Evolutionary conservation across 2,113 vertebrate species (phyloP).

Genomic region (Bujurquina vittata): DNA sequence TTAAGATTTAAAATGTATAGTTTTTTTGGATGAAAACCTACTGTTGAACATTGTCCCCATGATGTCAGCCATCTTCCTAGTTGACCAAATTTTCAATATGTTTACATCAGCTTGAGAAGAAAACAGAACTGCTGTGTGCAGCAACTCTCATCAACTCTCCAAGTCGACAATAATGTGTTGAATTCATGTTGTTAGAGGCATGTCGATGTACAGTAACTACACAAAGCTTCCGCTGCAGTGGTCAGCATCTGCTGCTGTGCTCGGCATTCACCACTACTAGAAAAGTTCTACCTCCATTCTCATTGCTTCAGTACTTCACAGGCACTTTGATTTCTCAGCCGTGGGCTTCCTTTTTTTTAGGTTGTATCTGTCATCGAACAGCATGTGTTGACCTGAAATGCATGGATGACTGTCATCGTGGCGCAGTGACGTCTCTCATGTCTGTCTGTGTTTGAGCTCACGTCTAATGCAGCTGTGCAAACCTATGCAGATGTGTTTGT

Average conservation of each 20-base stretch:
- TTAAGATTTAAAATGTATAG: conserved; percentile 22
- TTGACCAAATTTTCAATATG: conserved; percentile 65
- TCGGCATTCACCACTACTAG: background rate
- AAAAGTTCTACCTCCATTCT: conserved; percentile 72
- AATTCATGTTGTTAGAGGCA: background rate
- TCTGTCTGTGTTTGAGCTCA: conserved; percentile 39
- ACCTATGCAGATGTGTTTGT: conserved; percentile 82
- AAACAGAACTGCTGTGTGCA: conserved; percentile 1
- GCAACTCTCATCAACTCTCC: conserved; percentile 1
- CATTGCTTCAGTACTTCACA: conserved; percentile 56
- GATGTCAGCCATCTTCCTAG: conserved; percentile 63
- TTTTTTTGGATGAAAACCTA: conserved; percentile 10
- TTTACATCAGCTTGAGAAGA: conserved; percentile 68
- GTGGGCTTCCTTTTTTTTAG: conserved; percentile 64
- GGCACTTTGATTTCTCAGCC: conserved; percentile 63
- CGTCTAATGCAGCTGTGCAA: conserved; percentile 63
- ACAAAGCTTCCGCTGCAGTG: conserved; percentile 1
- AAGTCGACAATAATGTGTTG: background rate
- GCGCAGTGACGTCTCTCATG: conserved; percentile 23
- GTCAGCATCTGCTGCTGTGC: conserved; percentile 16
- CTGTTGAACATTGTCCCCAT: conserved; percentile 26
- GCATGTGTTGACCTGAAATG: conserved; percentile 23
- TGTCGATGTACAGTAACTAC: background rate
- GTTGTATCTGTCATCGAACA: conserved; percentile 31
- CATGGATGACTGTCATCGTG: conserved; percentile 30